These are phyloP conservation scores for Bathynomus jamesi DNA, from an alignment of 1,140 invertebrate species.

Conservation along the genomic window DNA sequence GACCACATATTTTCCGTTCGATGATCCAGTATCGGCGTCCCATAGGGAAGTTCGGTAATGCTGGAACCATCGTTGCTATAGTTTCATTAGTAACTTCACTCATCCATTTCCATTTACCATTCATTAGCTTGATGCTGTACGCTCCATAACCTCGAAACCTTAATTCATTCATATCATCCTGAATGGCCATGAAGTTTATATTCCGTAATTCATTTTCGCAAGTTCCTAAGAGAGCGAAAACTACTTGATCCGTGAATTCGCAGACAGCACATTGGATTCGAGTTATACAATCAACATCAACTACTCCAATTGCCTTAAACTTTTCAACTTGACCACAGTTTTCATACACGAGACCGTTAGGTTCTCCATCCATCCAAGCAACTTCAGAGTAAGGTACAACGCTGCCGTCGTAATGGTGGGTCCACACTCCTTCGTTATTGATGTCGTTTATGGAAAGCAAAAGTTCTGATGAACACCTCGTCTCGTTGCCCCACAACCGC, in stretches of 20 bases:
- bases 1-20: conserved; percentile 10
- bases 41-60: conserved; percentile 23
- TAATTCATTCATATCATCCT: conserved; percentile 15
- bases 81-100: background rate
- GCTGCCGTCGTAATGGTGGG: conserved; percentile 20
- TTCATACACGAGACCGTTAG: conserved; percentile 26
- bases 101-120: conserved; percentile 18
- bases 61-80: conserved; percentile 15
- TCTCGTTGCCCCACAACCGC: conserved; percentile 1
- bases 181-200: conserved; percentile 22
- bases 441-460: conserved; percentile 14
- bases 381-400: too few species aligned
- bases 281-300: conserved; percentile 22
- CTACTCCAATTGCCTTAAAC: conserved; percentile 14
- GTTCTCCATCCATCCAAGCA: conserved; percentile 29
- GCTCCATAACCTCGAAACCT: conserved; percentile 28
- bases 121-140: conserved; percentile 16
- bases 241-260: conserved; percentile 13
- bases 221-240: conserved; percentile 19
- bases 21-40: conserved; percentile 24
- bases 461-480: background rate
- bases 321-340: conserved; percentile 16
- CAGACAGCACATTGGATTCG: conserved; percentile 17
- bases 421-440: conserved; percentile 13
- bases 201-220: conserved; percentile 28